Percentiles rank a stretch among this genome's conserved stretches.
These are phyloP conservation scores for Drosophila mimica DNA, from an alignment of 2,888 invertebrate species.

Conservation along the genomic window DNA sequence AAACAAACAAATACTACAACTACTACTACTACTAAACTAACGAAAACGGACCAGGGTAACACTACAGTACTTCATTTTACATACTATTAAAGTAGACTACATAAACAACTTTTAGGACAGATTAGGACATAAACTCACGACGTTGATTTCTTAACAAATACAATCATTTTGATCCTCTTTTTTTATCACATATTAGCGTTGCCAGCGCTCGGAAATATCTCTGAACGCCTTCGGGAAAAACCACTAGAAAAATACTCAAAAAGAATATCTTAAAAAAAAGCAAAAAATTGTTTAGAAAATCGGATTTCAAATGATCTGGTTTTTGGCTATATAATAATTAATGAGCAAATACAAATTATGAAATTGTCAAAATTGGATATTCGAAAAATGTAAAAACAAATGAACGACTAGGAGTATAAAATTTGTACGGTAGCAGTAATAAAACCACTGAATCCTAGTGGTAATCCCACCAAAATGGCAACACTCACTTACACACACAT, in stretches of 20 bases:
- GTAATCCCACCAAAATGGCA: conserved; percentile 9
- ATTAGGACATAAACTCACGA: conserved; percentile 35
- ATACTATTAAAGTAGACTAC: conserved; percentile 36
- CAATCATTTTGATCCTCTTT: neutral
- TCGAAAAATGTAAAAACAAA: neutral
- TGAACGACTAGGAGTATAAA: too few relatives aligned
- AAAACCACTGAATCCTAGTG: neutral
- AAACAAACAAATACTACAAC: conserved; percentile 23
- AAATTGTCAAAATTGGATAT: neutral
- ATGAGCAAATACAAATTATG: neutral
- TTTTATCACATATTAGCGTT: conserved; percentile 8
- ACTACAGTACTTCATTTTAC: conserved; percentile 51
- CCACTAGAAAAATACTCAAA: neutral
- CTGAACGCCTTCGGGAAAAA: neutral
- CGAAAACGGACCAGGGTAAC: conserved; percentile 65
- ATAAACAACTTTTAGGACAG: conserved; percentile 48
- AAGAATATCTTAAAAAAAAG: neutral
- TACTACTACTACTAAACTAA: conserved; percentile 34
- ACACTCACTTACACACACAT: conserved; percentile 4
- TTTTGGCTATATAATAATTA: neutral
- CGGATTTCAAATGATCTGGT: neutral
- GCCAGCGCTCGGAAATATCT: neutral
- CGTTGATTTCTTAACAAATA: conserved; percentile 12
- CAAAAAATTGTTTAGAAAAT: neutral
- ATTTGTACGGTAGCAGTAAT: neutral